phyloP scores from a whole-genome alignment of 2,113 vertebrate genomes.

The Callionymus lyra region DNA sequence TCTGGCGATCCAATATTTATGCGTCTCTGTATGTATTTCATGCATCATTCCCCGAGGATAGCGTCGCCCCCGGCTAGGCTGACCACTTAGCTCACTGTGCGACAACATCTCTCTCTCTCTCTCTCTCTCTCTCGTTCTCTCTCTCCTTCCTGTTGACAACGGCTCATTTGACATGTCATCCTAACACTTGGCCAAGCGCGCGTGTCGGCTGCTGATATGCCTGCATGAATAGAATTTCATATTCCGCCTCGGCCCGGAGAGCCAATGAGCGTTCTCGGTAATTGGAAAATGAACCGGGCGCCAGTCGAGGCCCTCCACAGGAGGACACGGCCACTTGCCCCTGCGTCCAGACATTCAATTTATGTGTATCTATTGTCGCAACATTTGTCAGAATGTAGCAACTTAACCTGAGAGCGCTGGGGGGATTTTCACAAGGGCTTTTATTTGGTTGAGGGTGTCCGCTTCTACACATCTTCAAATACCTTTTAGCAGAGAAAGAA shows the following conservation, averaged over 20 bases:
- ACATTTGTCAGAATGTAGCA: conserved; percentile 29
- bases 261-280: conserved; percentile 32
- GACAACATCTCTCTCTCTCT: conserved; percentile 13
- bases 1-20: conserved; percentile 41
- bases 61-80: conserved; percentile 24
- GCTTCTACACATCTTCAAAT: no score
- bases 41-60: conserved; percentile 20
- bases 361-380: conserved; percentile 40
- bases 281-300: conserved; percentile 45
- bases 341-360: conserved; percentile 14
- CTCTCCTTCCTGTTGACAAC: conserved; percentile 22
- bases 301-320: conserved; percentile 22
- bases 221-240: conserved; percentile 37
- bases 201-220: conserved; percentile 44
- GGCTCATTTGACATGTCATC: conserved; percentile 38
- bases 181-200: conserved; percentile 24
- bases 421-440: conserved; percentile 15
- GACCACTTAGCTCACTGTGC: conserved; percentile 13
- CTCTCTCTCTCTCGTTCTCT: no score
- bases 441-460: conserved; percentile 17
- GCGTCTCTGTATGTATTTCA: conserved; percentile 29
- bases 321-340: conserved; percentile 18
- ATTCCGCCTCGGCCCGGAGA: conserved; percentile 18
- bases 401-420: conserved; percentile 40
- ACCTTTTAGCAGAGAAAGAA: no score